A percentile compares a stretch with the other conserved stretches of the same genome.
Conservation (phyloP, 2,888 invertebrate species). For the Oscheius myriophilus region DNA sequence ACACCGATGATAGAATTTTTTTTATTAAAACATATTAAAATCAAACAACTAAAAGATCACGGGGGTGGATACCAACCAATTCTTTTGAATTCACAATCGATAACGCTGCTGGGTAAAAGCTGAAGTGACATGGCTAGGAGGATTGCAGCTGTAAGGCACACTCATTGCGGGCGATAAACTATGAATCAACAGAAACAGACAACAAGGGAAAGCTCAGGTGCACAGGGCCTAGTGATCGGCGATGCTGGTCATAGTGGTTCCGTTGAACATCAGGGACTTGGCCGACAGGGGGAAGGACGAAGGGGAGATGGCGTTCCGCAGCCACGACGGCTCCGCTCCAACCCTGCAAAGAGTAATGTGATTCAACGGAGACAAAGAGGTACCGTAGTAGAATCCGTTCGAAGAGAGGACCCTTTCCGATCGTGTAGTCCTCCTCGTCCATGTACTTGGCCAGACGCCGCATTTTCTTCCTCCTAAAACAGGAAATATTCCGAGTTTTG, state of each 20-base stretch:
- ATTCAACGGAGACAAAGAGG: no score
- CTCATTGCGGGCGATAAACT: no score
- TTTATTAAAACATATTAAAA: no score
- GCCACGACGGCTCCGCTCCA: constrained; percentile 21
- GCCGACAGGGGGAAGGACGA: background rate
- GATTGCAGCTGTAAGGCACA: no score
- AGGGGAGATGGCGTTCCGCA: background rate
- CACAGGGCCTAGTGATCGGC: background rate
- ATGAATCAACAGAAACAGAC: no score
- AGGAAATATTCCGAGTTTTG: background rate
- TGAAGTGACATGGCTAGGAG: no score
- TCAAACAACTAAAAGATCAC: no score
- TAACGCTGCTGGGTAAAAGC: no score
- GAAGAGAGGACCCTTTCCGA: constrained; percentile 2
- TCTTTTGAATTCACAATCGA: no score
- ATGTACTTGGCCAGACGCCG: background rate
- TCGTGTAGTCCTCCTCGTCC: background rate
- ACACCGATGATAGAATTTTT: no score
- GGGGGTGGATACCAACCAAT: no score
- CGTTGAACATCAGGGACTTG: background rate
- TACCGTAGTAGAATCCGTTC: constrained; percentile 10
- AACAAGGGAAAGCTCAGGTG: background rate
- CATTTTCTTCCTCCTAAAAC: constrained; percentile 11
- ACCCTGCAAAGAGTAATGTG: constrained; percentile 8
- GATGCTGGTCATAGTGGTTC: constrained; percentile 9